A percentile compares a stretch with the other conserved stretches of the same genome.
These are phyloP conservation scores for Gymnothorax reevesii DNA, from an alignment of 2,797 vertebrate genomes.

Conservation along the genomic window DNA sequence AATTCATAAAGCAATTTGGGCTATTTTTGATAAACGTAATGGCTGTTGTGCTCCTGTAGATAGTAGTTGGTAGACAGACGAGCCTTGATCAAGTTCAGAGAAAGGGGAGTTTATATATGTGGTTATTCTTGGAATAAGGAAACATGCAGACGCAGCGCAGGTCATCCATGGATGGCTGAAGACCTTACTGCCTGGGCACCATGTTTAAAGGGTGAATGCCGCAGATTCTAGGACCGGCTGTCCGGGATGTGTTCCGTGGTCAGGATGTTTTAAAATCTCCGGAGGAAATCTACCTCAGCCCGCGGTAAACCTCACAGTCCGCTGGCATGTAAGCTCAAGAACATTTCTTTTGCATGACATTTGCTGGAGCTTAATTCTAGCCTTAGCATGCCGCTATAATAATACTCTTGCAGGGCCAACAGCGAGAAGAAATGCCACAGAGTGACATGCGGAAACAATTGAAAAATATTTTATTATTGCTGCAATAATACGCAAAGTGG, in stretches of 20 bases:
- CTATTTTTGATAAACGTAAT: neutral
- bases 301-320: constrained; percentile 52
- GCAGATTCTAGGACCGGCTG: constrained; percentile 50
- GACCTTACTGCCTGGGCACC: constrained; percentile 41
- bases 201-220: constrained; percentile 43
- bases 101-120: neutral
- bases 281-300: constrained; percentile 49
- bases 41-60: neutral
- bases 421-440: constrained; percentile 50
- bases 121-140: neutral
- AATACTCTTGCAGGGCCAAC: constrained; percentile 48
- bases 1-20: neutral
- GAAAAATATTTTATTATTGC: constrained; percentile 54
- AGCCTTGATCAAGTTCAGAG: neutral
- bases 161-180: constrained; percentile 47
- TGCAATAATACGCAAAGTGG: constrained; percentile 39
- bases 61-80: neutral
- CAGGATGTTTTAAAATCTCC: constrained; percentile 49
- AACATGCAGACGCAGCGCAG: constrained; percentile 20
- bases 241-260: constrained; percentile 42
- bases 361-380: constrained; percentile 29
- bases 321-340: constrained; percentile 41
- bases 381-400: constrained; percentile 40
- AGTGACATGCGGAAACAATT: constrained; percentile 52
- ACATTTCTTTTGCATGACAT: constrained; percentile 48